phyloP scores from a whole-genome alignment of 2,888 invertebrate species.

The Cremastinae sp. region DNA sequence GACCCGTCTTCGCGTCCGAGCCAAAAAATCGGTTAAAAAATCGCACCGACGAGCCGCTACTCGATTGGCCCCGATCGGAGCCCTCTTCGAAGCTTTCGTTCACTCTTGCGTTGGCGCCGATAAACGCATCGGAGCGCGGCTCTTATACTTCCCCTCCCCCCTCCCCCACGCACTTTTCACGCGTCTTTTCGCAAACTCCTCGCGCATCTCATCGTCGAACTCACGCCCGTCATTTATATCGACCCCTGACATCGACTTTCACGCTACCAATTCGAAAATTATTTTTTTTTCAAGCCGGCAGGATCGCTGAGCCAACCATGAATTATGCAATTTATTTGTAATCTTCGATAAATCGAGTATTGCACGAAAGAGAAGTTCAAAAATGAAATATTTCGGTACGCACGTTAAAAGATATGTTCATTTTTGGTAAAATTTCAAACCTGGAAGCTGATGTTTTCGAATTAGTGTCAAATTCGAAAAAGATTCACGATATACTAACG shows the following conservation, averaged over 20 bases:
- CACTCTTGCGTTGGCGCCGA: conserved; percentile 47
- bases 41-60: conserved; percentile 47
- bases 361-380: too few relatives aligned
- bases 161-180: background rate
- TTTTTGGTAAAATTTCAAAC: too few relatives aligned
- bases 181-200: background rate
- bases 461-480: too few relatives aligned
- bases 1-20: background rate
- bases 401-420: too few relatives aligned
- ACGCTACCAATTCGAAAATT: conserved; percentile 11
- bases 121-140: conserved; percentile 57
- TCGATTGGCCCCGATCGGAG: conserved; percentile 53
- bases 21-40: conserved; percentile 29
- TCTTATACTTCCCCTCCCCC: background rate
- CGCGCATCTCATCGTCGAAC: too few relatives aligned
- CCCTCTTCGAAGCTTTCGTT: conserved; percentile 26
- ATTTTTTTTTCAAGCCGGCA: conserved; percentile 18
- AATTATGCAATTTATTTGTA: conserved; percentile 26
- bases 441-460: too few relatives aligned
- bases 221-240: background rate
- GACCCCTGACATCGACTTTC: background rate
- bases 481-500: too few relatives aligned
- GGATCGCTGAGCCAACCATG: conserved; percentile 32
- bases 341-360: conserved; percentile 2
- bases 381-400: too few relatives aligned